These are phyloP conservation scores for Sebastes matsubarae DNA, from an alignment of 2,797 vertebrate genomes.

Conservation along the genomic window DNA sequence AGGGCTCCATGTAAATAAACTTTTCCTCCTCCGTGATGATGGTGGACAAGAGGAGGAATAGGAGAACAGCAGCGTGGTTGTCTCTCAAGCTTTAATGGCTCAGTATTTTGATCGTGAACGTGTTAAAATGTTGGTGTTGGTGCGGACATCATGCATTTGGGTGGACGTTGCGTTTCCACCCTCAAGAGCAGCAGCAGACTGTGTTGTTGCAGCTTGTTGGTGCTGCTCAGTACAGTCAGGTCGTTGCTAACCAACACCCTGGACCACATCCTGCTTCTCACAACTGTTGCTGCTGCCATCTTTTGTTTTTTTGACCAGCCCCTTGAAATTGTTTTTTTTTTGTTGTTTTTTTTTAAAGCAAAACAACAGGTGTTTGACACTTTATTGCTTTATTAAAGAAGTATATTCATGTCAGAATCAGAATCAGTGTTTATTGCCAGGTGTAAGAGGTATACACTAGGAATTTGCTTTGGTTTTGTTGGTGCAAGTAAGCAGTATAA, in stretches of 20 bases:
- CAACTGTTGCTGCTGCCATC: slow-evolving; percentile 13
- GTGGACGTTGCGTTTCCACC: slow-evolving; percentile 26
- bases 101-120: background rate
- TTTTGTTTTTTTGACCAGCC: slow-evolving; percentile 1
- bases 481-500: no score
- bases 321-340: background rate
- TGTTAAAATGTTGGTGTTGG: background rate
- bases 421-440: no score
- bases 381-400: background rate
- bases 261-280: slow-evolving; percentile 25
- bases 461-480: no score
- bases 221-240: background rate
- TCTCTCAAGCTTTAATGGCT: background rate
- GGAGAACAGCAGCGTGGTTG: background rate
- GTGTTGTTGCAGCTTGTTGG: background rate
- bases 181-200: background rate
- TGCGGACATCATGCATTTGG: background rate
- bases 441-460: no score
- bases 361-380: slow-evolving; percentile 15
- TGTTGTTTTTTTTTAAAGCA: no score
- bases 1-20: slow-evolving; percentile 33
- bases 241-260: slow-evolving; percentile 18
- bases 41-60: background rate
- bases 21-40: slow-evolving; percentile 24
- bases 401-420: background rate